Conservation (phyloP, 2,888 invertebrate genomes). For the Acanthosoma haemorrhoidale region DNA sequence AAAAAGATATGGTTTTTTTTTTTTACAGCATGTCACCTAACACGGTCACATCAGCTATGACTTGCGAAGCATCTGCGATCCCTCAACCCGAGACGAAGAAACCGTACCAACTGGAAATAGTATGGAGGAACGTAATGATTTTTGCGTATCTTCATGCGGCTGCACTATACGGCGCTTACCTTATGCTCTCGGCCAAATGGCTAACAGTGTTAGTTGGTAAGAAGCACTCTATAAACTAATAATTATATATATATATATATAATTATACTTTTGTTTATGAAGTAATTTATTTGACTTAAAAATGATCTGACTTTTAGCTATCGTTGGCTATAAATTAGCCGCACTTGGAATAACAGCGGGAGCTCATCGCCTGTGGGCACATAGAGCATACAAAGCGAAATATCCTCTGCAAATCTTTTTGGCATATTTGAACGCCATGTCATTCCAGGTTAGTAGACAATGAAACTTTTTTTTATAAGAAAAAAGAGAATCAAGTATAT, state of each 20-base stretch:
- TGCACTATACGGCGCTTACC: slow-evolving; percentile 69
- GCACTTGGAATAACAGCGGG: slow-evolving; percentile 95
- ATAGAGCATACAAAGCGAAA: slow-evolving; percentile 91
- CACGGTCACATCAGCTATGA: slow-evolving; percentile 47
- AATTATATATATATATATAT: background rate
- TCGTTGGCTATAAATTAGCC: slow-evolving; percentile 65
- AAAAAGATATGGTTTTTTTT: no score
- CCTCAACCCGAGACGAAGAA: slow-evolving; percentile 29
- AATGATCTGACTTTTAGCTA: slow-evolving; percentile 54
- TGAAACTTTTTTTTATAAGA: no score
- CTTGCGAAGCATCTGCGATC: slow-evolving; percentile 47
- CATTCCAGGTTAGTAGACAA: slow-evolving; percentile 68
- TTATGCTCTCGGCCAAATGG: slow-evolving; percentile 68
- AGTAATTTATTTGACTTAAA: background rate
- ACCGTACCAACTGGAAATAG: slow-evolving; percentile 49
- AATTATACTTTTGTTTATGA: background rate
- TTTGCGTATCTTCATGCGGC: slow-evolving; percentile 70
- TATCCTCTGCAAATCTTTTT: slow-evolving; percentile 78
- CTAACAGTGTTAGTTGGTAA: slow-evolving; percentile 67
- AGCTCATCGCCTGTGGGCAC: slow-evolving; percentile 93
- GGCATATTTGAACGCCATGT: slow-evolving; percentile 76
- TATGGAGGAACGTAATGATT: slow-evolving; percentile 78
- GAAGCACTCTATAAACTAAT: slow-evolving; percentile 43
- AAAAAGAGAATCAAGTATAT: no score
- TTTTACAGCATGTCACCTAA: slow-evolving; percentile 48